Evolutionary conservation across 2,113 vertebrate species (phyloP).

Genomic region (zebrafish (Danio rerio)): GRCz12tu NC_133176.1:15524501-15525000

Average conservation of each 20-base stretch:
- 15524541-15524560: slow-evolving; percentile 75
- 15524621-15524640: slow-evolving; percentile 79
- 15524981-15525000: slow-evolving; percentile 81
- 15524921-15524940: slow-evolving; percentile 77
- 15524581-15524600: slow-evolving; percentile 64
- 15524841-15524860: slow-evolving; percentile 69
- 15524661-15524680: slow-evolving; percentile 68
- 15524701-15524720: slow-evolving; percentile 53
- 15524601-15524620: slow-evolving; percentile 75
- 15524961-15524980: slow-evolving; percentile 76
- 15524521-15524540: slow-evolving; percentile 84
- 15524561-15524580: slow-evolving; percentile 37
- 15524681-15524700: slow-evolving; percentile 73
- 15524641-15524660: slow-evolving; percentile 69
- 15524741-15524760: slow-evolving; percentile 73
- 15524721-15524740: slow-evolving; percentile 63
- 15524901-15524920: slow-evolving; percentile 87
- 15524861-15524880: slow-evolving; percentile 73
- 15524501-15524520: slow-evolving; percentile 86
- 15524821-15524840: slow-evolving; percentile 67
- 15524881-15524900: slow-evolving; percentile 89
- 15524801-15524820: slow-evolving; percentile 62
- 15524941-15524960: slow-evolving; percentile 76
- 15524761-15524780: slow-evolving; percentile 71
- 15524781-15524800: slow-evolving; percentile 59